A percentile compares a stretch with the other conserved stretches of the same genome.
These are phyloP conservation scores for Volucella zonaria DNA, from an alignment of 2,888 invertebrate species.

Conservation along the genomic window DNA sequence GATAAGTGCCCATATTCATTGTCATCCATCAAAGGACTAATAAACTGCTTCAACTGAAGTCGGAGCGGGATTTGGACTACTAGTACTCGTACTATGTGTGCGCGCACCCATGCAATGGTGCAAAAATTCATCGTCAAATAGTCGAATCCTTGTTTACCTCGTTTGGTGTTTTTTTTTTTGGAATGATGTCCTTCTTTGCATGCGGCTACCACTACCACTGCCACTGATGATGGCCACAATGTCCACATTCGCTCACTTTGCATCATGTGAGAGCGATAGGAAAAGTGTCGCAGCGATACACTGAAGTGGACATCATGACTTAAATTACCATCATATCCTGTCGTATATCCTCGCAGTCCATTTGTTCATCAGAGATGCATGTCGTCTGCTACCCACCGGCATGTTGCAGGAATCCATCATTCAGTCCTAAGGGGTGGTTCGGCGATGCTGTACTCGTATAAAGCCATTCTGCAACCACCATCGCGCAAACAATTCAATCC, in stretches of 20 bases:
- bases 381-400: constrained; percentile 47
- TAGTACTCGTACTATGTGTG: not conserved
- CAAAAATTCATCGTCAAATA: constrained; percentile 72
- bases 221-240: constrained; percentile 11
- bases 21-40: constrained; percentile 73
- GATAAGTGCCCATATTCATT: constrained; percentile 74
- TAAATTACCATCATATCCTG: constrained; percentile 74
- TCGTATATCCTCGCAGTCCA: constrained; percentile 74
- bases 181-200: constrained; percentile 64
- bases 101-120: constrained; percentile 68
- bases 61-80: not conserved
- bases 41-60: constrained; percentile 61
- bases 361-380: constrained; percentile 73
- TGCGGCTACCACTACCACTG: constrained; percentile 29
- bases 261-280: constrained; percentile 57
- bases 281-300: constrained; percentile 62
- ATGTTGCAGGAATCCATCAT: constrained; percentile 67
- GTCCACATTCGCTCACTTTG: constrained; percentile 59
- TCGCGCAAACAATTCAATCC: constrained; percentile 71
- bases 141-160: constrained; percentile 48
- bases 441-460: not conserved
- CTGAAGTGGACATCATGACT: constrained; percentile 73
- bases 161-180: not conserved
- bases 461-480: constrained; percentile 55
- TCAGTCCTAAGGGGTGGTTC: constrained; percentile 17